Evolutionary conservation across 2,797 vertebrate genomes (phyloP).

Genomic region (Channa striata): DNA sequence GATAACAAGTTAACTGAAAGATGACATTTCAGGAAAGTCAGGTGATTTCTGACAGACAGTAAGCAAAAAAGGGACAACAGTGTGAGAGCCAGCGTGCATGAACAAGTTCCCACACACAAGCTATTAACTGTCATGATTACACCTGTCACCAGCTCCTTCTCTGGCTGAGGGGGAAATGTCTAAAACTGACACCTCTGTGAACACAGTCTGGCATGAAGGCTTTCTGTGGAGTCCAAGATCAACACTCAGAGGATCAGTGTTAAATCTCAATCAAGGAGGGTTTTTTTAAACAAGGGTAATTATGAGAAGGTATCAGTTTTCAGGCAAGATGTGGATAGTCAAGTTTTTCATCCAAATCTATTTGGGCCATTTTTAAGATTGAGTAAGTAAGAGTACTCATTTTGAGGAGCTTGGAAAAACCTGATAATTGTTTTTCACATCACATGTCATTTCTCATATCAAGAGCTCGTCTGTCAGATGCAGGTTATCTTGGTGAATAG

Average conservation of each 20-base stretch:
- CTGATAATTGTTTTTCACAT: not conserved
- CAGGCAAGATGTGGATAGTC: conserved; percentile 8
- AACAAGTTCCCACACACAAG: conserved; percentile 57
- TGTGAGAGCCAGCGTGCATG: conserved; percentile 36
- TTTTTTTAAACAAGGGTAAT: conserved; percentile 19
- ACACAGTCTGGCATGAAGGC: conserved; percentile 37
- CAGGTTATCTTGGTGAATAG: not conserved
- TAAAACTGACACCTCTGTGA: conserved; percentile 58
- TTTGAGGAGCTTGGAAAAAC: not conserved
- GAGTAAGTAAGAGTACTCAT: too few relatives aligned
- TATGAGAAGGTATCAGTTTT: conserved; percentile 38
- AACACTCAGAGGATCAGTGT: conserved; percentile 45
- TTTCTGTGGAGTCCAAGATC: conserved; percentile 32
- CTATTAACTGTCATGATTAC: conserved; percentile 61
- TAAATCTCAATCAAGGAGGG: conserved; percentile 31
- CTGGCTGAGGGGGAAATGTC: conserved; percentile 47
- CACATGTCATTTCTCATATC: not conserved
- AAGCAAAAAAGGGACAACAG: conserved; percentile 28
- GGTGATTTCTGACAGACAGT: conserved; percentile 14
- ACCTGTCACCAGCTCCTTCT: conserved; percentile 60
- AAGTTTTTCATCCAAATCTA: not conserved
- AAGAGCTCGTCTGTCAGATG: not conserved
- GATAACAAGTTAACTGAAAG: not conserved
- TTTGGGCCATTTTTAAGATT: not conserved
- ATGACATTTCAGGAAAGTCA: conserved; percentile 24